Percentiles rank a stretch among this genome's conserved stretches.
Evolutionary conservation across 2,888 invertebrate species (phyloP).

Genomic region (Gastrophysa polygoni): DNA sequence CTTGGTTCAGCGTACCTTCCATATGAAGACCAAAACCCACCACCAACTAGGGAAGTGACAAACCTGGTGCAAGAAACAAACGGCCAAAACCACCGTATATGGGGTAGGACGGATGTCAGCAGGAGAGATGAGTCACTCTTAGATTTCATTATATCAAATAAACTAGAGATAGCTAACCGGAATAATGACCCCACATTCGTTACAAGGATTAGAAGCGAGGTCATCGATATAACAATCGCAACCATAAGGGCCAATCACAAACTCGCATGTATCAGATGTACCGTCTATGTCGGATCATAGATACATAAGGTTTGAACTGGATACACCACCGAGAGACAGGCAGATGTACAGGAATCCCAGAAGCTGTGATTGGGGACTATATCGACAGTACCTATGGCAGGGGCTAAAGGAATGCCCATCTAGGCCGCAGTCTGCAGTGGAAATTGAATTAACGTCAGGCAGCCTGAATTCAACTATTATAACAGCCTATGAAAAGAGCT

Average conservation of each 20-base stretch:
- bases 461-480: no score
- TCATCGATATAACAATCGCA: conserved; percentile 20
- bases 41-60: no score
- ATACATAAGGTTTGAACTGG: conserved; percentile 12
- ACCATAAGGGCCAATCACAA: not conserved
- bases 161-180: conserved; percentile 15
- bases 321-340: not conserved
- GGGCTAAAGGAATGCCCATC: no score
- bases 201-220: conserved; percentile 16
- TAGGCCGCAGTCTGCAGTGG: no score
- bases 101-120: conserved; percentile 21
- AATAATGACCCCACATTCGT: conserved; percentile 25
- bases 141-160: conserved; percentile 18
- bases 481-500: no score
- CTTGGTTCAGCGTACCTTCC: no score
- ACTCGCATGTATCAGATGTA: conserved; percentile 16
- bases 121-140: conserved; percentile 22
- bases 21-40: no score
- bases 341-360: not conserved
- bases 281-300: conserved; percentile 17
- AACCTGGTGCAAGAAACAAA: no score
- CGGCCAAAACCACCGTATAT: conserved; percentile 1
- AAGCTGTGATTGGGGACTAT: no score
- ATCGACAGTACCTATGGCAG: no score
- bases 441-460: no score